Conservation (phyloP, 2,888 invertebrate species). For the Branchellion lobata region DNA sequence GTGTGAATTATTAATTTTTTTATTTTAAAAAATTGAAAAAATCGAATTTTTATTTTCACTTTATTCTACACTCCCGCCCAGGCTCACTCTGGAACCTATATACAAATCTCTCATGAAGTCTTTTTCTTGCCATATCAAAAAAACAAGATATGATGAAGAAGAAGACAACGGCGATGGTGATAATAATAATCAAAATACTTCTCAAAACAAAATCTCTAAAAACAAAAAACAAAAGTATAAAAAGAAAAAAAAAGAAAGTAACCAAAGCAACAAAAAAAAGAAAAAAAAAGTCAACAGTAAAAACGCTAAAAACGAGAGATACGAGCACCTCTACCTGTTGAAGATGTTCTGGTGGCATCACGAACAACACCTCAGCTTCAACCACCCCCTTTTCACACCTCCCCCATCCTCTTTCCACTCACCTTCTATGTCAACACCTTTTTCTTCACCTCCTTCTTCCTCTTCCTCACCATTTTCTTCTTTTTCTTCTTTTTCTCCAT, state of each 20-base stretch:
- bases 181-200: too few species aligned
- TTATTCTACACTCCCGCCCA: not conserved
- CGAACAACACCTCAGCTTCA: not conserved
- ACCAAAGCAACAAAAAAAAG: not conserved
- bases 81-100: constrained; percentile 1
- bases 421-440: not conserved
- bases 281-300: not conserved
- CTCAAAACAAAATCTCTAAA: too few species aligned
- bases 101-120: not conserved
- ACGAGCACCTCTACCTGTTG: not conserved
- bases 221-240: too few species aligned
- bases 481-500: too few species aligned
- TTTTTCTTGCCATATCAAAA: constrained; percentile 13
- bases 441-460: too few species aligned
- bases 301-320: not conserved
- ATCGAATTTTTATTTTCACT: not conserved
- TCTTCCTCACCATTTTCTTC: too few species aligned
- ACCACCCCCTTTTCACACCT: not conserved
- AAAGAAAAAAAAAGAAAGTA: not conserved
- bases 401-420: not conserved
- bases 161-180: too few species aligned
- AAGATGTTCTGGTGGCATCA: not conserved
- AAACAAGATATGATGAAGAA: not conserved
- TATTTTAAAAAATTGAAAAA: too few species aligned
- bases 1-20: not conserved